Conservation (phyloP, 2,888 invertebrate genomes). For the Brachyptera risi region DNA sequence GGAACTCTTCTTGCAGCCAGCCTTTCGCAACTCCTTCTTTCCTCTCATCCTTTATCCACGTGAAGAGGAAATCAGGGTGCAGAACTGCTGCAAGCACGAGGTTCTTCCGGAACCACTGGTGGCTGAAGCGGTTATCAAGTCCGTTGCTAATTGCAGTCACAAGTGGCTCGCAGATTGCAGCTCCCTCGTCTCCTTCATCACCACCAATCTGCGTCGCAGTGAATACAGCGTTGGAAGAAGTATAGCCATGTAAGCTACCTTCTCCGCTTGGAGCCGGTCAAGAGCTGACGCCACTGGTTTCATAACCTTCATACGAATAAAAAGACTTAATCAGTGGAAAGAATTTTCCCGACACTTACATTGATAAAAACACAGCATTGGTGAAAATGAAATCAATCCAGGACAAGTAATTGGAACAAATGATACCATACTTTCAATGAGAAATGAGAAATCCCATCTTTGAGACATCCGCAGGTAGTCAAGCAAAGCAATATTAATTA, state of each 20-base stretch:
- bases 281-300: background rate
- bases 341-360: too few species aligned
- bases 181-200: background rate
- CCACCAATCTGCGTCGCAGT: background rate
- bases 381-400: too few species aligned
- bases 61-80: background rate
- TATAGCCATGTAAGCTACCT: background rate
- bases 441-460: too few species aligned
- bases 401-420: too few species aligned
- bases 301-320: background rate
- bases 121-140: background rate
- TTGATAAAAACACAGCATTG: too few species aligned
- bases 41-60: background rate
- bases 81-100: constrained; percentile 4
- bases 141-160: background rate
- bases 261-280: background rate
- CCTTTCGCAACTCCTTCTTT: background rate
- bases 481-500: too few species aligned
- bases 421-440: too few species aligned
- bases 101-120: constrained; percentile 7
- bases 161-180: background rate
- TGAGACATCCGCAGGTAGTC: too few species aligned
- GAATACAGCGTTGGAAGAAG: background rate
- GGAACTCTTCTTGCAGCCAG: background rate
- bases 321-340: too few species aligned